Percentiles rank a stretch among this genome's conserved stretches.
phyloP scores from a whole-genome alignment of 2,113 vertebrate species.

The Heterotis niloticus region DNA sequence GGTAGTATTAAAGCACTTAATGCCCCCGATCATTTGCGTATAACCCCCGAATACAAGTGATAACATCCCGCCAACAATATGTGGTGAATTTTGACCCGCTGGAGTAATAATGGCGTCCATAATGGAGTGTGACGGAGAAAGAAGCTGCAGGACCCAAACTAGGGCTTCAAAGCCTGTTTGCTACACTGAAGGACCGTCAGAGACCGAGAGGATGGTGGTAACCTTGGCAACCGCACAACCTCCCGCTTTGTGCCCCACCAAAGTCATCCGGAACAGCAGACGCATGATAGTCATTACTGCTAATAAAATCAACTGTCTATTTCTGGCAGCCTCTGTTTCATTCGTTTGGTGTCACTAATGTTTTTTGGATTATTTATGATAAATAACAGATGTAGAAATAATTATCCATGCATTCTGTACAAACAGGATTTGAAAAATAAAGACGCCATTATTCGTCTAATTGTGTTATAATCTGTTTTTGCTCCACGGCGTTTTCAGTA shows the following conservation, averaged over 20 bases:
- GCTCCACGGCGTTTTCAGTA: no score
- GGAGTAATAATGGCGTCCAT: neutral
- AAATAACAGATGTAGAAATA: neutral
- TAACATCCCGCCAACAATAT: no score
- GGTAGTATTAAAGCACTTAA: no score
- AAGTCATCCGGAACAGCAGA: slow-evolving; percentile 41
- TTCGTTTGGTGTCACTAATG: neutral
- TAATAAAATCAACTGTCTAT: slow-evolving; percentile 52
- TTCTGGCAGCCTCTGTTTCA: slow-evolving; percentile 2
- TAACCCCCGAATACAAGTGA: no score
- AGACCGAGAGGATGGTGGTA: slow-evolving; percentile 39
- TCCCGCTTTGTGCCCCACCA: slow-evolving; percentile 49
- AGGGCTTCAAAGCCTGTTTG: slow-evolving; percentile 42
- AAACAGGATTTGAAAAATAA: neutral
- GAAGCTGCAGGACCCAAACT: neutral
- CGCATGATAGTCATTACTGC: slow-evolving; percentile 62
- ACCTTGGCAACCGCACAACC: slow-evolving; percentile 44
- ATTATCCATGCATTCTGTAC: neutral
- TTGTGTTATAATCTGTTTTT: no score
- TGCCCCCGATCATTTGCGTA: no score
- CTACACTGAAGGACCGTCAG: slow-evolving; percentile 26
- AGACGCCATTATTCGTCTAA: neutral
- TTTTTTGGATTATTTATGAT: neutral
- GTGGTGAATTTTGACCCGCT: no score
- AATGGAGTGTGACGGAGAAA: neutral